Base-by-base conservation (phyloP, 2,113 vertebrate species). In the Podarcis cretensis region DNA sequence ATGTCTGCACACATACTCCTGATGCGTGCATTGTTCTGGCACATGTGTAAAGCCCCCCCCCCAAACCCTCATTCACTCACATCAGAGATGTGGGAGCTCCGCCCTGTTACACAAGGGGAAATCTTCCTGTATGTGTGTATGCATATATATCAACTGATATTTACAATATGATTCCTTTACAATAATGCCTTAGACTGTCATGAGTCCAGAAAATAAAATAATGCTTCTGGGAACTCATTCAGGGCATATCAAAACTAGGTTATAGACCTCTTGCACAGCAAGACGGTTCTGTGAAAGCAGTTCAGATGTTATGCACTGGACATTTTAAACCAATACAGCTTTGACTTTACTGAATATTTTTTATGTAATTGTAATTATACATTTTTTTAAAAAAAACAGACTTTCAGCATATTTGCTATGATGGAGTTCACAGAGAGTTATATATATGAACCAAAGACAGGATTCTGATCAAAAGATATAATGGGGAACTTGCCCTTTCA, bases 401-500 rank as follows among this genome's bases (percentile, higher is more conserved):
- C 6, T 81, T 81, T 63, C 57, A 81, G 9, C 32, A 14, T 59
- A 35, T 37, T 65, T 66, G 32, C 37, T 65, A 5, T 82, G 59
- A 27, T 37, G 3, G 6, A 40, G 35, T 18, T 82, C 35, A 66
- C 80, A 6, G n/a, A 37, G 57, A 10, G 3, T 32, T 23, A 0
- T 63, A 20, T 37, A 30, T 81, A 7, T 32, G 40, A 75, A 76
- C 57, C 32, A 66, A 88, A 75, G 59, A 27, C 3, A 59, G 12
- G 25, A 43, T 87, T 81, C 54, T 75, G 57, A 40, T 63, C 87
- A 75, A 83, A 80, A 48, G 20, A 10, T 81, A 10, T 65, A 74
- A 40, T 6, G 27, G 68, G 48, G 10, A 81, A 75, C 80, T 83
- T 88, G 87, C 80, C 71, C 80, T 83, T 88, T 88, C 69, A 82